Base-by-base conservation (phyloP, 2,797 vertebrate species). In the Melopsittacus undulatus region DNA sequence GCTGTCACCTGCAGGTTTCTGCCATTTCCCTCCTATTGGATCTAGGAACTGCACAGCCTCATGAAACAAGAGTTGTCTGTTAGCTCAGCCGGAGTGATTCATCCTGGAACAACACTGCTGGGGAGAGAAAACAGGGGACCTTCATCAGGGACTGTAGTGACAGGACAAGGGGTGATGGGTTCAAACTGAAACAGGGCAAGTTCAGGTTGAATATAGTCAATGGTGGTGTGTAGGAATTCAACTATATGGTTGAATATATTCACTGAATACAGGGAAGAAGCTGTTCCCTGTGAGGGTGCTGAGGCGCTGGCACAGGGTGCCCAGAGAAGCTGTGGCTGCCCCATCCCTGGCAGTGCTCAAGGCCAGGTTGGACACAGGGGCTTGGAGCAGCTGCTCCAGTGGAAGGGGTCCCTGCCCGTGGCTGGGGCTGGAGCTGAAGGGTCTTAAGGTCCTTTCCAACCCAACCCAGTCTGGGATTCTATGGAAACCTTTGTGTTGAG, bases 261-360 rank as follows among this genome's bases (percentile, higher is more conserved):
- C n/a, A n/a, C n/a, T 34, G 4, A 2, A 34, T 10, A 2, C 15
- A 10, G 1, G 32, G 54, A 1, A 23, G 21, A 57, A 57, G 54
- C 2, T 24, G 56, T 59, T 36, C n/a, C 14, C 22, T 59, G 22
- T 7, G n/a, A 36, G 22, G n/a, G 23, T 59, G n/a, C 15, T 36
- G n/a, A 36, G 56, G 56, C 1, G 5, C 22, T 59, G 56, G n/a
- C 56, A 11, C 56, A 17, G n/a, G 56, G 36, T 36, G 36, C 36
- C 36, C 36, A 9, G 36, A 36, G 8, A 36, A 36, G 36, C 36
- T 36, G 36, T 36, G 36, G 36, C 36, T 36, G 36, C 36, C 36
- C 36, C 36, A 36, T n/a, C n/a, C n/a, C n/a, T n/a, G n/a, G n/a
- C 34, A 34, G 34, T 34, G 34, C 34, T 34, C 34, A 34, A 34